Base-by-base conservation (phyloP, 2,888 invertebrate species). In the Melangyna quadrimaculata region DNA sequence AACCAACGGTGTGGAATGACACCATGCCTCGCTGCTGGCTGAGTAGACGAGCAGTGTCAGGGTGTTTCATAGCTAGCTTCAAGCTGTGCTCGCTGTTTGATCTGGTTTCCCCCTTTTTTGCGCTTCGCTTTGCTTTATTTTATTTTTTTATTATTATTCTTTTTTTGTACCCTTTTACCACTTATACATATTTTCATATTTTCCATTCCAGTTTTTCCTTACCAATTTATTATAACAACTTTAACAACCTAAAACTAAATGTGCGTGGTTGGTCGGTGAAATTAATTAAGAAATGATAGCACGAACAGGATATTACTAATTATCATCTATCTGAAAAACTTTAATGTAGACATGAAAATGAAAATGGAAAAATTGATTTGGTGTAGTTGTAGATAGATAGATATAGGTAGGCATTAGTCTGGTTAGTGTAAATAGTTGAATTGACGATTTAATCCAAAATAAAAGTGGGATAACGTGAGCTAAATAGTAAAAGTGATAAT, bases 261-360 rank as follows among this genome's bases (percentile, higher is more conserved):
- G 63, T 57, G 55, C 53, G 70, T 63, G 53, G 63, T 55, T 63
- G 53, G 63, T 55, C 45, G 3, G 70, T 40, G 24, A 53, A 77
- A 75, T 79, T 79, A 75, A 75, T 84, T 79, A 79, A 72, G 67
- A 61, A 75, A 77, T 53, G 71, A 79, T 79, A 48, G 45, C 84
- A 72, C 67, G 48, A 67, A 74, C 84, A 75, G 80, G 80, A 84
- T 61, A 69, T 77, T 19, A 61, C 53, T 61, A 69, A 75, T 84
- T 72, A 69, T 75, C 75, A 67, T 84, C 73, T 40, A 78, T 59
- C 14, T 35, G 22, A 37, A 59, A n/a, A 35, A 37, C 8, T 35
- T 57, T 27, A 65, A 65, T 45, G 65, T 19, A 65, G 27, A 35
- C 65, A 57, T 40, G 67, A 43, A 57, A 53, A 29, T 57, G 27